These are phyloP conservation scores for Meloidogyne exigua DNA, from an alignment of 1,140 invertebrate species.

Conservation along the genomic window DNA sequence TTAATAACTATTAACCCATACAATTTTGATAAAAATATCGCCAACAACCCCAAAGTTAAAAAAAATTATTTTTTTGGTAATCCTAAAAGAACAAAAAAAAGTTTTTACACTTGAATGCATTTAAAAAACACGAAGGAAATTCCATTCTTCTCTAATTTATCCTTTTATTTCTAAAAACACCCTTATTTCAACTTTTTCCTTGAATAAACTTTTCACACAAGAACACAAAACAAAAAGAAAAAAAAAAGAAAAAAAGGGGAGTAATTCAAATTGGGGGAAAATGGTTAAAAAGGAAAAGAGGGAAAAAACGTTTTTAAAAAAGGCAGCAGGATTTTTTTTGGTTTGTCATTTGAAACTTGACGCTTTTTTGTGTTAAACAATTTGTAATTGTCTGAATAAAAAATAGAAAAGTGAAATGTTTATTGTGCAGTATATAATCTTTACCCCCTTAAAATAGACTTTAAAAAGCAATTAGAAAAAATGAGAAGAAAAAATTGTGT, in stretches of 20 bases:
- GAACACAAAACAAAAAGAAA: neutral
- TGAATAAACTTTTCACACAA: neutral
- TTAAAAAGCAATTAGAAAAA: neutral
- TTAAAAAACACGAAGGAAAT: neutral
- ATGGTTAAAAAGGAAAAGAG: neutral
- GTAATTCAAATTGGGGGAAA: neutral
- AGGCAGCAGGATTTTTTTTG: neutral
- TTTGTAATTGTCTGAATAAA: constrained; percentile 6
- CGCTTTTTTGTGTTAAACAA: constrained; percentile 12
- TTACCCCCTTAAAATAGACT: neutral
- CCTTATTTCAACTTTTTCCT: neutral
- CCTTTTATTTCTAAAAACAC: neutral
- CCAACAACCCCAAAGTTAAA: too few species aligned
- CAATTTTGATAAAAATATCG: too few species aligned
- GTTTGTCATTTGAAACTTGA: constrained; percentile 10
- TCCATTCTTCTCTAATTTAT: constrained; percentile 1
- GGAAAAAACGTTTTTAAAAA: neutral
- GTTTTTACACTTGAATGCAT: too few species aligned
- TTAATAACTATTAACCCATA: too few species aligned
- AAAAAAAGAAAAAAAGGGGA: neutral
- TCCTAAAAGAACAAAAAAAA: too few species aligned
- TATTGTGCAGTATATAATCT: neutral
- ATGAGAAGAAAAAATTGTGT: too few species aligned
- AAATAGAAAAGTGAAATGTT: neutral
- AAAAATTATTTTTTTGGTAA: too few species aligned